These are phyloP conservation scores for Caenorhabditis becei DNA, from an alignment of 2,888 invertebrate genomes.

Conservation along the genomic window DNA sequence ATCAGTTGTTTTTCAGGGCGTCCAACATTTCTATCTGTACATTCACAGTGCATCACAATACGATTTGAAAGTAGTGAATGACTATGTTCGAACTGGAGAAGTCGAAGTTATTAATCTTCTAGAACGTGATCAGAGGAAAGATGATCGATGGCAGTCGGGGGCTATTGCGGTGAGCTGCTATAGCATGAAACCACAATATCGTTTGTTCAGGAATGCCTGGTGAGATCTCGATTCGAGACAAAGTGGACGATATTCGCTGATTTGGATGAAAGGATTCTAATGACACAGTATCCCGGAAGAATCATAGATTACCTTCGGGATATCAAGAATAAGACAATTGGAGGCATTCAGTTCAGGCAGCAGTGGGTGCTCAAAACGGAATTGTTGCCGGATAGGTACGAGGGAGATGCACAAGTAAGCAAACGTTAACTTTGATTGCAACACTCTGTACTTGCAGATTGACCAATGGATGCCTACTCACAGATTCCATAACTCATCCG, in stretches of 20 bases:
- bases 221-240: constrained; percentile 17
- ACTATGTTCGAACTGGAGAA: constrained; percentile 53
- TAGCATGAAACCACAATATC: no score
- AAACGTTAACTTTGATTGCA: neutral
- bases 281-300: constrained; percentile 22
- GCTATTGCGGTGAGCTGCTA: constrained; percentile 14
- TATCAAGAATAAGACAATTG: constrained; percentile 24
- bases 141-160: constrained; percentile 30
- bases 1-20: constrained; percentile 24
- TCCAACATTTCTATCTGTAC: constrained; percentile 47
- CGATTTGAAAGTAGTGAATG: constrained; percentile 26
- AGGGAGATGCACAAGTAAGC: constrained; percentile 7
- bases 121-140: constrained; percentile 13
- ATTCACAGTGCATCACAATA: constrained; percentile 19
- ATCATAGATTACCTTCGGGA: constrained; percentile 31
- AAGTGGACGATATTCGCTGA: constrained; percentile 39
- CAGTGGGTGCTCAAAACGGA: constrained; percentile 57
- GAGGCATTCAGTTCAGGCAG: constrained; percentile 36
- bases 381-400: constrained; percentile 32
- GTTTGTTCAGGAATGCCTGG: constrained; percentile 27
- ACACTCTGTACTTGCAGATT: constrained; percentile 1
- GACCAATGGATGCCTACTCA: constrained; percentile 50
- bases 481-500: constrained; percentile 38
- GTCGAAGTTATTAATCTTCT: constrained; percentile 27
- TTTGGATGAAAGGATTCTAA: constrained; percentile 28